Percentiles rank a stretch among this genome's conserved stretches.
Conservation (phyloP, 2,113 vertebrate species). For the Sardina pilchardus region DNA sequence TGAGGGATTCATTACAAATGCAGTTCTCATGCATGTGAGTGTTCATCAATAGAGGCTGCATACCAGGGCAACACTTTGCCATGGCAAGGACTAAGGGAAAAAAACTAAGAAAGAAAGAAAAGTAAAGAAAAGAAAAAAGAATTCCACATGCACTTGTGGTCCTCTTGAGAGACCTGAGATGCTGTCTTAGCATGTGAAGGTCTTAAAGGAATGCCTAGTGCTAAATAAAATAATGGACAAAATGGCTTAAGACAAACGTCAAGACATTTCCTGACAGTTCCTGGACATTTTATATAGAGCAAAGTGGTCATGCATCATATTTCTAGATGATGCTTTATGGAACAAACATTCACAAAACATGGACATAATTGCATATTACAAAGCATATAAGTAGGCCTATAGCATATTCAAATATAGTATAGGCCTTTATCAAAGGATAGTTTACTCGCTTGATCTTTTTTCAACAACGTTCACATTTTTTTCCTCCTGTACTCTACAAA, state of each 20-base stretch:
- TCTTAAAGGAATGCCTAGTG: neutral
- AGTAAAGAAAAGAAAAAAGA: neutral
- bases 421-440: neutral
- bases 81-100: neutral
- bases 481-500: neutral
- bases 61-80: constrained; percentile 16
- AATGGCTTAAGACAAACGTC: neutral
- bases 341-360: neutral
- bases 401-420: too few species aligned
- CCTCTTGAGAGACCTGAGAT: neutral
- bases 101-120: neutral
- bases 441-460: neutral
- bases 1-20: constrained; percentile 4
- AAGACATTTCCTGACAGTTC: neutral
- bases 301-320: neutral
- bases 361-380: neutral
- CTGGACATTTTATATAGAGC: neutral
- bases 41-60: constrained; percentile 11
- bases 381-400: too few species aligned
- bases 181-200: neutral
- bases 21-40: constrained; percentile 1
- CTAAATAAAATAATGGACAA: neutral
- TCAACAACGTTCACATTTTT: neutral
- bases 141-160: constrained; percentile 6
- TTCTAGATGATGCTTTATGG: neutral